Conservation (phyloP, 2,797 vertebrate genomes). For the Nyctibius grandis region DNA sequence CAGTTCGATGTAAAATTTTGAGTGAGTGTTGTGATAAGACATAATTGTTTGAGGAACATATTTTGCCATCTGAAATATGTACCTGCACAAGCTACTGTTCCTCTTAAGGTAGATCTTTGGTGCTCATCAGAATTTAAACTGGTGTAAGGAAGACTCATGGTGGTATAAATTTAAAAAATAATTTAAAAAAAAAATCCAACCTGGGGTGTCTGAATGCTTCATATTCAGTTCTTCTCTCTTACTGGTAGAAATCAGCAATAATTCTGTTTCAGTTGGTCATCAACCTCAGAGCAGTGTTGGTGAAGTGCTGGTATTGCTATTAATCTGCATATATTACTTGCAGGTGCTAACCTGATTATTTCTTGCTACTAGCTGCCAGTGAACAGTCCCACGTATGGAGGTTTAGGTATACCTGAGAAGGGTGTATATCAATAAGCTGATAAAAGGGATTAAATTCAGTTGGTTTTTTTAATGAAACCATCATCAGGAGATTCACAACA, state of each 20-base stretch:
- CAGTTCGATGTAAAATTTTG: not conserved
- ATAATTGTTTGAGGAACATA: constrained; percentile 16
- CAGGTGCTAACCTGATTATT: not conserved
- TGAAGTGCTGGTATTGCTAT: not conserved
- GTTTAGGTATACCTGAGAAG: not conserved
- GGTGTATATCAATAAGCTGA: not conserved
- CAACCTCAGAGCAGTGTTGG: not conserved
- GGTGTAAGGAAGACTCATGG: not conserved
- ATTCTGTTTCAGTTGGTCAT: not conserved
- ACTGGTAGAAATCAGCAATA: not conserved
- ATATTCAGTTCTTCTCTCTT: not conserved
- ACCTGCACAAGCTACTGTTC: not conserved
- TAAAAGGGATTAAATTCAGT: not conserved
- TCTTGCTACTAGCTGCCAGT: not conserved
- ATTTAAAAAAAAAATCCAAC: too few species aligned
- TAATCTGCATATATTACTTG: not conserved
- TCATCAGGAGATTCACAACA: not conserved
- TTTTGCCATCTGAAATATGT: not conserved
- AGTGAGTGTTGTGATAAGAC: not conserved
- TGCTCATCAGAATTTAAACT: not conserved
- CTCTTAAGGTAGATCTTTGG: not conserved
- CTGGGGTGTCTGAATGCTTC: not conserved
- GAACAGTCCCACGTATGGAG: not conserved
- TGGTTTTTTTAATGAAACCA: not conserved
- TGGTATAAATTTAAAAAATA: not conserved